Base-by-base conservation (phyloP, 1,140 invertebrate genomes). In the Bombyx mandarina region DNA sequence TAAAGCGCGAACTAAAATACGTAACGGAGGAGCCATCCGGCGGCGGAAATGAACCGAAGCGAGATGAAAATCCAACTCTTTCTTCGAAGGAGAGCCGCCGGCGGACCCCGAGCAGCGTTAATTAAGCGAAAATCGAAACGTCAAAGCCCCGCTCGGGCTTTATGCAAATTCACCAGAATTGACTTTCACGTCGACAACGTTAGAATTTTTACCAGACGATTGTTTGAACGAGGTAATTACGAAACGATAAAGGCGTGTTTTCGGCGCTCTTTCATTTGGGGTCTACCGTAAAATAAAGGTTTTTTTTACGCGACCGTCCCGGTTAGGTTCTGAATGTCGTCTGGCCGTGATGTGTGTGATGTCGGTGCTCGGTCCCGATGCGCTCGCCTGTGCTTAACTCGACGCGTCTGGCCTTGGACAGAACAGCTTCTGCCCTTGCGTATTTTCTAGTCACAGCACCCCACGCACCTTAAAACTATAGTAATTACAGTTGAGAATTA, bases 91-190 rank as follows among this genome's bases (percentile, higher is more conserved):
- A 43, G 44, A 4, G n/a, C 10, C 60, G 59, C 59, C 52, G 54
- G 58, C 58, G 57, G 66, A 62, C 67, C 61, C 45, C 75, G 61
- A 68, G 70, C 73, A 71, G 74, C 73, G 79, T 76, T 84, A 82
- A 84, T 84, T 84, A 82, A 84, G 79, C 81, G 76, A 79, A 80
- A 82, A 84, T 84, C 77, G 76, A 79, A 79, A 79, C 73, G 80
- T 77, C 78, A 81, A 79, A 82, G 73, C 71, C 68, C 64, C 62
- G 62, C 69, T 68, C 65, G 60, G 65, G 73, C 65, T 78, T 75
- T 79, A 79, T 79, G 79, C 75, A 79, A 79, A 82, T 82, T 75
- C 65, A 58, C 58, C 69, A 68, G 71, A 81, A 81, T 78, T 71
- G 75, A 76, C 69, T 80, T 75, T 73, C 60, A 62, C 70, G 74